Evolutionary conservation across 2,113 vertebrate genomes (phyloP).

Genomic region (Gymnobelideus leadbeateri): DNA sequence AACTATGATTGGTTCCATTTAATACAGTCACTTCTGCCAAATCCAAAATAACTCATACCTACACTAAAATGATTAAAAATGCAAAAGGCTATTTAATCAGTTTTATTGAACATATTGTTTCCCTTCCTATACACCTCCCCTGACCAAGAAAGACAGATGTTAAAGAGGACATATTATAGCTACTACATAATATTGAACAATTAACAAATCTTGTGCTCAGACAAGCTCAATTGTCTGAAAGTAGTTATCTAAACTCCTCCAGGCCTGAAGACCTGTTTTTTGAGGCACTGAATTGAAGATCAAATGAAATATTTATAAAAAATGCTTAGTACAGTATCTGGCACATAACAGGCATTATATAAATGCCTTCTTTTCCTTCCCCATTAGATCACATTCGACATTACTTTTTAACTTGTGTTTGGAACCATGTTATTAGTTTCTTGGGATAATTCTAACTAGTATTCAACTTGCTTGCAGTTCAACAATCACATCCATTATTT

Average conservation of each 20-base stretch:
- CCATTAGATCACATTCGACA: neutral
- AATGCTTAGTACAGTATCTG: neutral
- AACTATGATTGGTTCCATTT: neutral
- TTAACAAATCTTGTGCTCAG: constrained; percentile 4
- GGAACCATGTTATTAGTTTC: constrained; percentile 8
- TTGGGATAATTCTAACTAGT: constrained; percentile 32
- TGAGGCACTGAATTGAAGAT: neutral
- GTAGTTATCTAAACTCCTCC: neutral
- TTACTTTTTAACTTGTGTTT: neutral
- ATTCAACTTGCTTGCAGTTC: neutral
- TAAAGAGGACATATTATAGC: neutral
- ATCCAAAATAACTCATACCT: constrained; percentile 40
- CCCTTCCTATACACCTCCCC: neutral
- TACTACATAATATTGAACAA: neutral
- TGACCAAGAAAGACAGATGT: neutral
- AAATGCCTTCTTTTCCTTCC: neutral
- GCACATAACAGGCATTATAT: neutral
- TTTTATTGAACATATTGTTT: neutral
- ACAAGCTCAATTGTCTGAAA: constrained; percentile 21
- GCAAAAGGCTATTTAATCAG: constrained; percentile 7
- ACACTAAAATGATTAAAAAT: constrained; percentile 50
- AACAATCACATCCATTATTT: neutral
- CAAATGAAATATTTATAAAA: neutral
- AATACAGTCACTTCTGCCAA: constrained; percentile 21
- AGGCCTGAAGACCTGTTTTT: neutral